These are phyloP conservation scores for Siniperca obscura DNA, from an alignment of 2,797 vertebrate genomes.

Conservation along the genomic window DNA sequence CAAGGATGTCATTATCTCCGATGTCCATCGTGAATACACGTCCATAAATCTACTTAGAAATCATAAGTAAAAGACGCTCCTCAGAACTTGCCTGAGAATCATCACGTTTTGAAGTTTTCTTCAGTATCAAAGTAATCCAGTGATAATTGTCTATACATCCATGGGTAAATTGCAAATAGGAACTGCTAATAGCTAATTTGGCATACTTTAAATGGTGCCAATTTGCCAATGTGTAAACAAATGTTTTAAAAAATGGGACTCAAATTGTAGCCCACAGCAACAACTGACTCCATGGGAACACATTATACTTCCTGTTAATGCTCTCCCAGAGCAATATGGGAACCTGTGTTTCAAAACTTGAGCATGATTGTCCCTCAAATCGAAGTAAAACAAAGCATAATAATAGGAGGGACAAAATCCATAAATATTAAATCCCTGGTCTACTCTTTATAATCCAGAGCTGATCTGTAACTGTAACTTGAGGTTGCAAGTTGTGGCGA, in stretches of 20 bases:
- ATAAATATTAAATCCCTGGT: background rate
- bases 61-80: background rate
- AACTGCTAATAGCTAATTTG: background rate
- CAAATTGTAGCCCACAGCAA: background rate
- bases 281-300: background rate
- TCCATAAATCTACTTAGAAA: background rate
- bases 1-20: background rate
- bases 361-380: background rate
- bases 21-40: background rate
- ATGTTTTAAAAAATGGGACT: background rate
- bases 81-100: background rate
- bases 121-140: background rate
- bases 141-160: background rate
- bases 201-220: background rate
- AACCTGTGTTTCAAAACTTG: background rate
- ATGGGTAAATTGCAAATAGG: background rate
- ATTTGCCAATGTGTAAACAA: background rate
- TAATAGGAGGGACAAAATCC: background rate
- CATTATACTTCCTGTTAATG: background rate
- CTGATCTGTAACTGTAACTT: background rate
- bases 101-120: background rate
- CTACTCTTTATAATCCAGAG: background rate
- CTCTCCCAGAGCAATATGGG: background rate
- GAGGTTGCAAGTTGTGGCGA: background rate
- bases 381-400: background rate